These are phyloP conservation scores for Etheostoma perlongum DNA, from an alignment of 2,797 vertebrate species.

Conservation along the genomic window DNA sequence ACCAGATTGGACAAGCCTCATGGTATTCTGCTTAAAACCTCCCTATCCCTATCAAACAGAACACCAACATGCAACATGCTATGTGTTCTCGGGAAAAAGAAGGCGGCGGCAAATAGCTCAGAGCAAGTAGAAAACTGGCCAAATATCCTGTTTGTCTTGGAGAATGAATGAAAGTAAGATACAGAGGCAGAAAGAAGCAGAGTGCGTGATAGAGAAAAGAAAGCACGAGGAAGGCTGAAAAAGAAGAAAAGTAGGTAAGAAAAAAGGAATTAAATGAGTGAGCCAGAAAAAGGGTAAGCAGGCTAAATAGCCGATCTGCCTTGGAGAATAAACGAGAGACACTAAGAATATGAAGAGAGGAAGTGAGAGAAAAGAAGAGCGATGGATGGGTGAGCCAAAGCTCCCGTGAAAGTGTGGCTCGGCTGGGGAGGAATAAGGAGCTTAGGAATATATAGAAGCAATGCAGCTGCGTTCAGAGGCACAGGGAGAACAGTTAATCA, in stretches of 20 bases:
- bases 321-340: constrained; percentile 57
- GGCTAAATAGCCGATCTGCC: constrained; percentile 50
- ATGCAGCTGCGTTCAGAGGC: constrained; percentile 65
- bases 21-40: neutral
- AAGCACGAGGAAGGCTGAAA: constrained; percentile 1
- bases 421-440: constrained; percentile 75
- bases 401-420: constrained; percentile 66
- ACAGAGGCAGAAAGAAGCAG: constrained; percentile 17
- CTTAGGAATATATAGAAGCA: constrained; percentile 76
- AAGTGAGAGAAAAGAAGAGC: constrained; percentile 38
- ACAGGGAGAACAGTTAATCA: constrained; percentile 75
- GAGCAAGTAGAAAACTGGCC: constrained; percentile 23
- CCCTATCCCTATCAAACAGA: neutral
- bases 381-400: constrained; percentile 63
- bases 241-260: constrained; percentile 13
- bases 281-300: constrained; percentile 30
- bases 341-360: constrained; percentile 27
- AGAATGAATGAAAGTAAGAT: constrained; percentile 24
- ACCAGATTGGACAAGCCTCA: neutral
- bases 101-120: neutral
- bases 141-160: constrained; percentile 29
- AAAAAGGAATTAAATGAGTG: constrained; percentile 42
- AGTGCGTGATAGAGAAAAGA: constrained; percentile 29
- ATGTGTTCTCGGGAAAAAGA: neutral
- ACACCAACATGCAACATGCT: neutral